These are phyloP conservation scores for Neodon shergylaensis DNA, from an alignment of 2,113 vertebrate species.

Conservation along the genomic window DNA sequence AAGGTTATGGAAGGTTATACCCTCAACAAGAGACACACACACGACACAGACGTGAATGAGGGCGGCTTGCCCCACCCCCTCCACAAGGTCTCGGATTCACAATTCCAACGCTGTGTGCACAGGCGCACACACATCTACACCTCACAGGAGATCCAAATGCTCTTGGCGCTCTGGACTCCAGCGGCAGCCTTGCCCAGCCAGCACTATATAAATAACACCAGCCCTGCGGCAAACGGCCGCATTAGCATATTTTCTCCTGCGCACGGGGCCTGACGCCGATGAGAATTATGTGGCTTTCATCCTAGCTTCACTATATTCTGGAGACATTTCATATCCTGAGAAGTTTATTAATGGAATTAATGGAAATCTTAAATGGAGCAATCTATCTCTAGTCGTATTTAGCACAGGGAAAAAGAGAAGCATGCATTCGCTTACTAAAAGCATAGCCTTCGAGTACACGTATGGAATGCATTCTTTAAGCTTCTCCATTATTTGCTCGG, in stretches of 20 bases:
- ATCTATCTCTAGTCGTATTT: not conserved
- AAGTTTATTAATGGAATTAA: conserved; percentile 67
- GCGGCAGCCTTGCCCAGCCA: conserved; percentile 35
- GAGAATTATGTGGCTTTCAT: conserved; percentile 6
- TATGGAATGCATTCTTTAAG: not conserved
- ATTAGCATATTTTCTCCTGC: conserved; percentile 38
- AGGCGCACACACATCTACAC: conserved; percentile 13
- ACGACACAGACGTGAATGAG: not conserved
- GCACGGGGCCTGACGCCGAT: not conserved
- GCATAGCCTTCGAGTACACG: not conserved
- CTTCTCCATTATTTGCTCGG: not conserved
- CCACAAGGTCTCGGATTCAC: not conserved
- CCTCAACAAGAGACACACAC: not conserved
- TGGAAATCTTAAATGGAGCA: conserved; percentile 18
- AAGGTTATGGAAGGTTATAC: not conserved
- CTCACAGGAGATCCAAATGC: not conserved
- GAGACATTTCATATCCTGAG: conserved; percentile 49
- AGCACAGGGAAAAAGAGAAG: not conserved
- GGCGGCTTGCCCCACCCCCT: not conserved
- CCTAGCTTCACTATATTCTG: not conserved
- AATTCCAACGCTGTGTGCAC: conserved; percentile 23
- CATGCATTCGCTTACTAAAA: conserved; percentile 13
- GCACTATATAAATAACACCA: conserved; percentile 50
- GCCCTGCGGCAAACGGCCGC: conserved; percentile 66
- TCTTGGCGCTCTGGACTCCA: not conserved